Percentiles rank a stretch among this genome's conserved stretches.
Evolutionary conservation across 2,113 vertebrate genomes (phyloP).

Genomic region (Bufo gargarizans): DNA sequence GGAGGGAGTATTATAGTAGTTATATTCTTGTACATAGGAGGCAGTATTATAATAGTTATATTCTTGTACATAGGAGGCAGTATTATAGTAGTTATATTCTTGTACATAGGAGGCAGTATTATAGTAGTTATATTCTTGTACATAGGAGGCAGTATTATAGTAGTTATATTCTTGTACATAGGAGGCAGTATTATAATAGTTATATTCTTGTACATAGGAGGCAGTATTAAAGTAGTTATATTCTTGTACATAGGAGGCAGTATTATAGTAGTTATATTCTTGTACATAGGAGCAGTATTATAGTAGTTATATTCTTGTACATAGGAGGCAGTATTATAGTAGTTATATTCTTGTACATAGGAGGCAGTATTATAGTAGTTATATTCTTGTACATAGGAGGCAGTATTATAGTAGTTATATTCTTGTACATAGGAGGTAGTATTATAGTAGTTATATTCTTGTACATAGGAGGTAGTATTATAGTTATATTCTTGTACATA

Average conservation of each 20-base stretch:
- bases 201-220: slow-evolving; percentile 3
- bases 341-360: too few species aligned
- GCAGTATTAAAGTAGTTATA: slow-evolving; percentile 10
- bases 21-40: too few species aligned
- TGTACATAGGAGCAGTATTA: neutral
- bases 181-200: slow-evolving; percentile 10
- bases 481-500: too few species aligned
- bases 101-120: too few species aligned
- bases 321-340: neutral
- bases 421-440: neutral
- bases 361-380: neutral
- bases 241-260: neutral
- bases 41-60: too few species aligned
- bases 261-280: too few species aligned
- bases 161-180: slow-evolving; percentile 11
- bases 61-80: too few species aligned
- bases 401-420: slow-evolving; percentile 13
- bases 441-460: slow-evolving; percentile 11
- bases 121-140: neutral
- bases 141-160: slow-evolving; percentile 9
- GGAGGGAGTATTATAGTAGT: too few species aligned
- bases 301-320: neutral
- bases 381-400: neutral
- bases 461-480: neutral
- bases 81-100: too few species aligned